phyloP scores from a whole-genome alignment of 2,113 vertebrate genomes.

The Paramormyrops kingsleyae region DNA sequence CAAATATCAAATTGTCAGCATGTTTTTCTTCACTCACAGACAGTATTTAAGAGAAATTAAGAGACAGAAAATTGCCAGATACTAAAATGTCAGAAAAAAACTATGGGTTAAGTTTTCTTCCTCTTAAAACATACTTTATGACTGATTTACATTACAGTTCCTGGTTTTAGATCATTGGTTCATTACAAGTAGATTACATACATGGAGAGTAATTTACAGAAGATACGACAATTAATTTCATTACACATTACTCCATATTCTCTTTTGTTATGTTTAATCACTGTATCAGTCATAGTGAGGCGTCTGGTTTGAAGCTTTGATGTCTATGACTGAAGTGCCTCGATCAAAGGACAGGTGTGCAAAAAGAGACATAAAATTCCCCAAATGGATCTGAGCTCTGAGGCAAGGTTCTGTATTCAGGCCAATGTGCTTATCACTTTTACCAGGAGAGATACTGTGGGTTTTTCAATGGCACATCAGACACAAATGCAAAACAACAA shows the following conservation, averaged over 20 bases:
- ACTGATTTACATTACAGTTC: not conserved
- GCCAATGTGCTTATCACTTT: not conserved
- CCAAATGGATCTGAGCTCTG: not conserved
- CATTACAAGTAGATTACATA: not conserved
- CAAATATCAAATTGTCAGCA: not conserved
- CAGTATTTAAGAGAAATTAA: not conserved
- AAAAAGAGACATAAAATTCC: not conserved
- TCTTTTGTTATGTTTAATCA: not conserved
- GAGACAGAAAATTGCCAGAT: not conserved
- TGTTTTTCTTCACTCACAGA: not conserved
- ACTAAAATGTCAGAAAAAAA: not conserved
- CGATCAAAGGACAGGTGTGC: not conserved
- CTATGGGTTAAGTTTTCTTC: not conserved
- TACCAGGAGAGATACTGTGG: not conserved
- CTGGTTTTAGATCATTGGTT: not conserved
- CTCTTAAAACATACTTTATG: not conserved
- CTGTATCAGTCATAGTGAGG: not conserved
- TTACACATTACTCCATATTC: not conserved
- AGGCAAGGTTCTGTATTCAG: not conserved
- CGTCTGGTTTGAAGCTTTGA: not conserved
- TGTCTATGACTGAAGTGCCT: not conserved
- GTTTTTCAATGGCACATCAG: not conserved
- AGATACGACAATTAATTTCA: not conserved
- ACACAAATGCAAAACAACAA: not conserved
- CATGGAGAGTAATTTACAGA: not conserved